Conservation (phyloP, 2,888 invertebrate genomes). For the Pseudococcus jackbeardsleyi region DNA sequence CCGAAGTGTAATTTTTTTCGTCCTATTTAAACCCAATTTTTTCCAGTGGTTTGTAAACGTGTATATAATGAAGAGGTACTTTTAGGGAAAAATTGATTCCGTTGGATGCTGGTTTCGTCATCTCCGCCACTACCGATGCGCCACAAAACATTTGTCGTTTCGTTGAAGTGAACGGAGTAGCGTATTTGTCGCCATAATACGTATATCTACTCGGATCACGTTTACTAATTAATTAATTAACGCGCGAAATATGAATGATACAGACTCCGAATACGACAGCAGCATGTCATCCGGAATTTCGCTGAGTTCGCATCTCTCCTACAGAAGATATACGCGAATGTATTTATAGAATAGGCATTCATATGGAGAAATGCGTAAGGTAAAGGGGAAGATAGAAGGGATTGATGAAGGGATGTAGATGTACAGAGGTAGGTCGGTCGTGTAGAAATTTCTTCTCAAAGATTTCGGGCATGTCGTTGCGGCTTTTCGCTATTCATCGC, state of each 20-base stretch:
- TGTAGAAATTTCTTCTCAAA: background rate
- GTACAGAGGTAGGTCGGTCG: background rate
- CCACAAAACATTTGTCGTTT: background rate
- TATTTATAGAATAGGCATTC: background rate
- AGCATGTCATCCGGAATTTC: background rate
- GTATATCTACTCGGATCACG: background rate
- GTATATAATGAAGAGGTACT: too few species aligned
- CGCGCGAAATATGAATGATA: background rate
- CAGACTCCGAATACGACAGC: background rate
- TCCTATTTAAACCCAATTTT: too few species aligned
- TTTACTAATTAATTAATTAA: conserved; percentile 29
- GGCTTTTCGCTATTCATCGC: conserved; percentile 12
- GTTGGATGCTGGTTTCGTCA: background rate
- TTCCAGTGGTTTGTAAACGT: too few species aligned
- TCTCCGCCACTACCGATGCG: background rate
- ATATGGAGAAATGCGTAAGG: background rate
- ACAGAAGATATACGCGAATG: background rate
- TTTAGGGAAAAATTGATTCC: too few species aligned
- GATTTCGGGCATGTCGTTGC: conserved; percentile 8
- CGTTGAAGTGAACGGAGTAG: background rate
- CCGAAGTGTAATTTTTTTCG: background rate
- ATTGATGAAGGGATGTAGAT: background rate
- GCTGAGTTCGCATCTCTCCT: background rate
- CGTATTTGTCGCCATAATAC: background rate
- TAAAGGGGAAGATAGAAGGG: background rate